phyloP scores from a whole-genome alignment of 2,113 vertebrate species.

The Gila orcuttii region DNA sequence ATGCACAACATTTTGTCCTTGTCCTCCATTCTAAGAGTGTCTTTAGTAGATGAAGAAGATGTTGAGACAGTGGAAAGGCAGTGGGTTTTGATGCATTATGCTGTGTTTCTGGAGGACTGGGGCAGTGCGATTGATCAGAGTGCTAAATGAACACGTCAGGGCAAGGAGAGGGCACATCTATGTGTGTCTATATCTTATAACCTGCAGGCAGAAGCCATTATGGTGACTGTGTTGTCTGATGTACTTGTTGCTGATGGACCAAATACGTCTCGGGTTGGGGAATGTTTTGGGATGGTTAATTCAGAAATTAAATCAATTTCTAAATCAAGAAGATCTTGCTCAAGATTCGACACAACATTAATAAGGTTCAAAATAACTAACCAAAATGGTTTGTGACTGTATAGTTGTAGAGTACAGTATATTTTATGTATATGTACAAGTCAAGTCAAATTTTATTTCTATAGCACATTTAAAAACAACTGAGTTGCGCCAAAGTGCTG shows the following conservation, averaged over 20 bases:
- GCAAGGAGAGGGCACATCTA: not conserved
- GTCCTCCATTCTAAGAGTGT: not conserved
- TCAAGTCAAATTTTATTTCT: no score
- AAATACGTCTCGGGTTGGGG: not conserved
- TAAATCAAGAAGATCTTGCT: not conserved
- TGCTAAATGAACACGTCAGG: conserved; percentile 11
- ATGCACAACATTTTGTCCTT: not conserved
- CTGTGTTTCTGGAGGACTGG: not conserved
- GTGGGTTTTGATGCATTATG: conserved; percentile 19
- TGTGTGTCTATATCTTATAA: conserved; percentile 12
- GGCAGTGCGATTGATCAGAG: not conserved
- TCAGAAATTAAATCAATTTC: not conserved
- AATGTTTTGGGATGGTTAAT: not conserved
- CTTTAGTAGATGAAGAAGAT: not conserved
- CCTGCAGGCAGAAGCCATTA: not conserved
- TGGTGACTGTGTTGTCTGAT: conserved; percentile 15
- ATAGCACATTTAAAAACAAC: no score
- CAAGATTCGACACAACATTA: not conserved
- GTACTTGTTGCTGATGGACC: not conserved
- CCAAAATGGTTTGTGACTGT: not conserved
- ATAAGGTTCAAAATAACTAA: not conserved
- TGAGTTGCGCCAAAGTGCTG: no score
- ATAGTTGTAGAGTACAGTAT: not conserved
- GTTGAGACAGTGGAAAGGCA: not conserved
- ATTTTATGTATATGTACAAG: conserved; percentile 20